Percentiles rank a stretch among this genome's conserved stretches.
Conservation (phyloP, 2,888 invertebrate genomes). For the Magallana nippona region DNA sequence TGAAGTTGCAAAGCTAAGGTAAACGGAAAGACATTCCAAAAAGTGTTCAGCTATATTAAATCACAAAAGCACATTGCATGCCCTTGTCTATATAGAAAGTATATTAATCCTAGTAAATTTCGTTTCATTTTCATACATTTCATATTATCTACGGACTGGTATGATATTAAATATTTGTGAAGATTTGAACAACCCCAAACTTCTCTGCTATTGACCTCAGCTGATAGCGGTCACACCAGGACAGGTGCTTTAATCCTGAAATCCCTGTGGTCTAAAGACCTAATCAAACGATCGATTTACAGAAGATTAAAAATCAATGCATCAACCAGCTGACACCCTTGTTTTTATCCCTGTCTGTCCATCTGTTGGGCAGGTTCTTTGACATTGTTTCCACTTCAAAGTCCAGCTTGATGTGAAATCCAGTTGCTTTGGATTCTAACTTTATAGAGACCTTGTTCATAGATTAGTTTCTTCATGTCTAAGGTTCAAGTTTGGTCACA, state of each 20-base stretch:
- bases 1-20: no score
- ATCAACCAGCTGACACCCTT: constrained; percentile 25
- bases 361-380: background rate
- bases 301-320: constrained; percentile 16
- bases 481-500: background rate
- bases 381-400: background rate
- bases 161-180: no score
- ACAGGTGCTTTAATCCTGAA: background rate
- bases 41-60: no score
- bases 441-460: background rate
- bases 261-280: background rate
- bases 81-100: no score
- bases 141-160: no score
- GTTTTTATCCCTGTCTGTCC: background rate
- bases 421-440: background rate
- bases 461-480: constrained; percentile 16
- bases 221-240: background rate
- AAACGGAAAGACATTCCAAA: no score
- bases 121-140: no score
- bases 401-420: background rate
- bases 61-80: no score
- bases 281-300: background rate
- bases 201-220: no score
- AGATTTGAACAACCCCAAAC: no score
- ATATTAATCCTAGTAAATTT: no score